These are phyloP conservation scores for Lepilemur ruficaudatus DNA, from an alignment of 2,797 vertebrate species.

Conservation along the genomic window DNA sequence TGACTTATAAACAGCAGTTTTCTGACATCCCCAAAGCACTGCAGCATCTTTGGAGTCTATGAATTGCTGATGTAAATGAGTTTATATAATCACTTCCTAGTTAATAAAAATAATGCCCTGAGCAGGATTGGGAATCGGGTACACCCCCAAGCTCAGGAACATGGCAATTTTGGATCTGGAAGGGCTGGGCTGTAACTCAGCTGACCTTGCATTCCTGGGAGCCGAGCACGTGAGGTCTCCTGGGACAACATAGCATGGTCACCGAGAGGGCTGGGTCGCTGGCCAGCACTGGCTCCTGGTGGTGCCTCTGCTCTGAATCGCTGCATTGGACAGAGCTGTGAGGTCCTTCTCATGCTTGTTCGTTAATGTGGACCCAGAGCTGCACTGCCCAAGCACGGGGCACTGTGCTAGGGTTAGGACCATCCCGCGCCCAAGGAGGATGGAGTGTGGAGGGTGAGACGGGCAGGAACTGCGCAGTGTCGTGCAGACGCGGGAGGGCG, in stretches of 20 bases:
- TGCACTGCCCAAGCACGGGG: rapidly evolving
- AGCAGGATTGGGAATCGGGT: not conserved
- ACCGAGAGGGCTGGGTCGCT: too few relatives aligned
- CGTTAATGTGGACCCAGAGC: rapidly evolving
- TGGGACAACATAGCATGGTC: rapidly evolving
- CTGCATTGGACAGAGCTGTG: not conserved
- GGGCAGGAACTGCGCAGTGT: rapidly evolving
- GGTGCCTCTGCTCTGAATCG: rapidly evolving
- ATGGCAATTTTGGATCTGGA: not conserved
- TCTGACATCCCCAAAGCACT: conserved; percentile 42
- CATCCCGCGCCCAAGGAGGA: rapidly evolving
- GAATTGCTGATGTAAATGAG: conserved; percentile 50
- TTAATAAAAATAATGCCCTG: conserved; percentile 6
- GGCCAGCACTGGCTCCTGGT: not conserved
- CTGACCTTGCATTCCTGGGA: rapidly evolving
- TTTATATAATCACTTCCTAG: not conserved
- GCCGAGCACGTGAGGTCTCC: not conserved
- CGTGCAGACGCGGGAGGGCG: rapidly evolving
- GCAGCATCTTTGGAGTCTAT: conserved; percentile 24
- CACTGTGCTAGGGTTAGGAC: rapidly evolving
- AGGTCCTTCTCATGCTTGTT: not conserved
- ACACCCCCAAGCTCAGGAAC: not conserved
- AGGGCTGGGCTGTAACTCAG: too few relatives aligned
- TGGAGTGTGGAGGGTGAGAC: rapidly evolving
- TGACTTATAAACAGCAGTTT: conserved; percentile 56